Base-by-base conservation (phyloP, 2,797 vertebrate genomes). In the Crax fasciolata region DNA sequence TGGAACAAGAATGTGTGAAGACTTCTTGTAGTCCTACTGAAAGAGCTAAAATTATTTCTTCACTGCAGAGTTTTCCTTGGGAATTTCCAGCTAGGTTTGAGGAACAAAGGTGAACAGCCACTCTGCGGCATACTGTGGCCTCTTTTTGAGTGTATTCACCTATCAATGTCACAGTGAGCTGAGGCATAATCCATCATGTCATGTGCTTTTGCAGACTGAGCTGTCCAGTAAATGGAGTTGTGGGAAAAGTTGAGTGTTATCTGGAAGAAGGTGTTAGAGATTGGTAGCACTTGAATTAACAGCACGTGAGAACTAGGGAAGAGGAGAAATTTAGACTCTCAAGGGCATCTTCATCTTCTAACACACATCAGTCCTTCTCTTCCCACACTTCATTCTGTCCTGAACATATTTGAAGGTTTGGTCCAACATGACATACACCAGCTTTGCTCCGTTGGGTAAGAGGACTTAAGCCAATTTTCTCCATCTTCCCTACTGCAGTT, bases 261-360 rank as follows among this genome's bases (percentile, higher is more conserved):
- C 17, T 75, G 49, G 51, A 87, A 23, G 8, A 70, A 90, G 17
- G 51, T 55, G 46, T 2, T 75, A 66, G 74, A 75, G 17, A 23
- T 18, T 10, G 16, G 16, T 61, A 75, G 4, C 1, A 2, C 25
- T 78, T 76, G 49, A 67, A 24, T 13, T 76, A 35, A 24, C 25
- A 62, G 7, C 15, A 4, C 16, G 28, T 20, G 59, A 44, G 30
- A 71, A n/a, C 0, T 0, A 39, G 6, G 0, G 0, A 77, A 61
- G 41, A 80, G 49, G 52, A 58, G 65, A 83, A 91, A 32, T 7
- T 44, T 7, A n/a, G 30, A 14, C 27, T 32, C 28, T 8, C 20
- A 3, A 68, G 35, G 46, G 21, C 65, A 76, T 9, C 24, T 30
- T 84, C 25, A 66, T 68, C 44, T 52, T 49, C 51, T 38, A 91